Evolutionary conservation across 37 sponge, comb jelly and placozoan species (phyloP), one percentile per base, ranked within the genome.

Genomic region (Aphrocallistes beatrix): DNA sequence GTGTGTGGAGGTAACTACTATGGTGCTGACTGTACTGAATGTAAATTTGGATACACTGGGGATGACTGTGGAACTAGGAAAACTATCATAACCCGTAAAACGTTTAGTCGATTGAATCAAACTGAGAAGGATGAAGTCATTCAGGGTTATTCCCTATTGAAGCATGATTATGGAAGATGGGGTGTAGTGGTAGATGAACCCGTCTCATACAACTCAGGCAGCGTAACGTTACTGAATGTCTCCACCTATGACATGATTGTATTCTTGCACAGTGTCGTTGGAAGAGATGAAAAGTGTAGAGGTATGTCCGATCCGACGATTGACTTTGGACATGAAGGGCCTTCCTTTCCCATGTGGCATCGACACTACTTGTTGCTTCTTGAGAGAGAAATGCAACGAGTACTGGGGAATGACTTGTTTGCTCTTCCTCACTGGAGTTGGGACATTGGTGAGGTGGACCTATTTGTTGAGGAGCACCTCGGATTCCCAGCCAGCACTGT

Each of bases 241-340:
- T 37, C 86, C 51, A 81, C 86, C 49, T 86, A 86, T 39, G 37
- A 86, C 49, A 32, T 82, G 37, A 38, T 86, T 3, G 1, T 86
- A 28, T 82, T 42, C 25, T 28, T 86, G 81, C 86, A 86, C 82
- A 0, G 21, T 37, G 36, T 38, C 21, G 82, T n/a, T 28, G 38
- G 37, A 23, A 36, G 85, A 37, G 85, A 84, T 1, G 82, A 30
- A 0, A 34, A 38, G 42, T 1, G 36, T 36, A n/a, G 38, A 36
- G 16, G 37, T 32, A 37, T 32, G 13, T 32, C 36, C 37, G 23
- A 30, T 47, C 3, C 36, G 3, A 81, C 28, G 0, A 30, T 82
- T 51, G 88, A 87, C 81, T 87, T 83, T 50, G 88, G 75, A 28
- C 88, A 87, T 51, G 81, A 83, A 36, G 88, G 88, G 0, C 88